phyloP scores from a whole-genome alignment of 2,797 vertebrate species.

The Dryobates pubescens region DNA sequence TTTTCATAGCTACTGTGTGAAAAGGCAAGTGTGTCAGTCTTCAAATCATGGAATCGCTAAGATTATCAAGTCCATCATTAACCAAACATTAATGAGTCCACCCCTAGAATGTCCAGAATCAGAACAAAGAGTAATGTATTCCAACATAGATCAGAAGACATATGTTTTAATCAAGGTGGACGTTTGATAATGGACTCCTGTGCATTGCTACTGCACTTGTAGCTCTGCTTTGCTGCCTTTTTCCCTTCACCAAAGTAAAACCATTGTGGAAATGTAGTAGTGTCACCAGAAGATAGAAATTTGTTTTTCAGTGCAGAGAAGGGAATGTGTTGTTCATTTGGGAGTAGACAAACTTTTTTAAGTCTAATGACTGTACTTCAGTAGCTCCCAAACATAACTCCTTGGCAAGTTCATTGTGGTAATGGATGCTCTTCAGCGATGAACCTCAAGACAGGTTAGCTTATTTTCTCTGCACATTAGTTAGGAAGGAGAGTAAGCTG shows the following conservation, averaged over 20 bases:
- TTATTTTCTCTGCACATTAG: neutral
- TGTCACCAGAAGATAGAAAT: neutral
- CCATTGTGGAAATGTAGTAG: neutral
- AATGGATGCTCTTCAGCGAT: neutral
- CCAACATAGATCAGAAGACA: neutral
- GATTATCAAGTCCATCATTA: neutral
- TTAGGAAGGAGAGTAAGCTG: neutral
- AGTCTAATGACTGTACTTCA: neutral
- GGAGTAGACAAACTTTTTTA: neutral
- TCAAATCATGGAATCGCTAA: neutral
- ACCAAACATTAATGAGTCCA: neutral
- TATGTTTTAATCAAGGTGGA: neutral
- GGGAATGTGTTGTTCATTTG: neutral
- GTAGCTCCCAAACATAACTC: neutral
- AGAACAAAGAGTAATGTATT: neutral
- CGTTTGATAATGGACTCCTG: neutral
- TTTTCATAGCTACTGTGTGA: accelerated
- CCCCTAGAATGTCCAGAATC: neutral
- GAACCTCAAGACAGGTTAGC: neutral
- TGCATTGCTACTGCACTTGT: accelerated
- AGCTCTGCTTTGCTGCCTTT: neutral
- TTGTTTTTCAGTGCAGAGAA: neutral
- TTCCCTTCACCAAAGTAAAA: neutral
- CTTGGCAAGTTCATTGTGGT: accelerated
- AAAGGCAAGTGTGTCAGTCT: neutral